phyloP scores from a whole-genome alignment of 2,113 vertebrate genomes.

The Buteo buteo region DNA sequence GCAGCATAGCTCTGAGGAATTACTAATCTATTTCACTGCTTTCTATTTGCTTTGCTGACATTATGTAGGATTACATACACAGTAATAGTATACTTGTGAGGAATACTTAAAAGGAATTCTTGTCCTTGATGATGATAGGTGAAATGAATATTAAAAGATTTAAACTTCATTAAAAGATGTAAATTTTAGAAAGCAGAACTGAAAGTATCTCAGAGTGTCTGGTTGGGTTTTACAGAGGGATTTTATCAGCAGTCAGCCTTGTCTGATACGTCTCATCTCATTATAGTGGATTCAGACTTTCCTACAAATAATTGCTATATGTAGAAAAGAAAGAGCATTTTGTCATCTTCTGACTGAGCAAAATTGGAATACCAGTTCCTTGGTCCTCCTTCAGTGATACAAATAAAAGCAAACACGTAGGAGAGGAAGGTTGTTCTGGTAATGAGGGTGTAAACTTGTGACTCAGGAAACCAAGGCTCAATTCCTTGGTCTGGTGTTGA shows the following conservation, averaged over 20 bases:
- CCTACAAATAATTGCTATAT: not conserved
- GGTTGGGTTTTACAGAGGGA: not conserved
- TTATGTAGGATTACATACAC: not conserved
- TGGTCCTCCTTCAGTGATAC: not conserved
- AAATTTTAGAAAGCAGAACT: not conserved
- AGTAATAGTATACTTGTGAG: not conserved
- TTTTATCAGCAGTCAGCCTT: not conserved
- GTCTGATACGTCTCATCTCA: not conserved
- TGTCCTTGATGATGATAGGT: not conserved
- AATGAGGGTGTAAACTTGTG: not conserved
- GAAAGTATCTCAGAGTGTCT: not conserved
- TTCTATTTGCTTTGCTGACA: not conserved
- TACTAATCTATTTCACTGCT: not conserved
- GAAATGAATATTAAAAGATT: not conserved
- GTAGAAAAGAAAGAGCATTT: not conserved
- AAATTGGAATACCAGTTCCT: not conserved
- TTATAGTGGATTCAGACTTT: not conserved
- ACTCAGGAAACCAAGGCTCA: not conserved
- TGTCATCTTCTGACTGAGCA: not conserved
- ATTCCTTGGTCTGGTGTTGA: not conserved
- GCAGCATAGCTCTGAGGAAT: not conserved
- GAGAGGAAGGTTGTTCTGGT: not conserved
- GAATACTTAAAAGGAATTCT: not conserved
- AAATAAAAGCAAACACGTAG: not conserved
- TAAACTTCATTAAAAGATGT: not conserved